Base-by-base conservation (phyloP, 2,113 vertebrate species). In the mouse (Mus musculus) region DNA sequence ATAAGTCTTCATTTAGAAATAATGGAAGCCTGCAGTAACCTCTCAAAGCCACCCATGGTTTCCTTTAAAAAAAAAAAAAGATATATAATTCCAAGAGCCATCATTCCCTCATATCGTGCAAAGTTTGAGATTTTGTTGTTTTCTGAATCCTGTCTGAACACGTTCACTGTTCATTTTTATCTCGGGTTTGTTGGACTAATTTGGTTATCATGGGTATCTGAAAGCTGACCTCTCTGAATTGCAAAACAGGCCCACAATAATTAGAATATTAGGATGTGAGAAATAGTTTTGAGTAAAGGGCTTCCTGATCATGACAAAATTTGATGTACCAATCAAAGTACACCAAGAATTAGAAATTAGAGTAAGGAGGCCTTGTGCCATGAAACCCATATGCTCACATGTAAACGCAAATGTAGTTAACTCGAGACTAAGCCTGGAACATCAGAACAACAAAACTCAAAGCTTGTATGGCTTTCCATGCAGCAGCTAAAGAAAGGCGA, bases 401-500 rank as follows among this genome's bases (percentile, higher is more conserved):
- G 0, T 0, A 22, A 94, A 78, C 95, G 26, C 4, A 52, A 86
- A 59, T 61, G 46, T 73, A 91, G 67, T 6, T 30, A 76, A 88
- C 87, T 88, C 61, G 89, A 75, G 17, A 61, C 42, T 91, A 65
- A 75, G 92, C 84, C 80, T 1, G 89, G 87, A 61, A 93, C 52
- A 89, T 97, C 97, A 98, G 97, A 98, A 98, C 98, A 98, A 97
- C 98, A 98, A 98, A 98, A 98, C 98, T 97, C 98, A 98, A 98
- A 98, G 96, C 13, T 88, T 82, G 87, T 95, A 96, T 91, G 95
- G 96, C 97, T 97, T 96, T 69, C 94, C 97, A 73, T 94, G 95
- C 92, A 97, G 97, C 54, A 19, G 93, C 88, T 97, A 90, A 88
- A 96, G 93, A 97, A 97, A 98, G 95, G 96, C 96, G 96, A 91